These are phyloP conservation scores for Stegodyphus mimosarum DNA, from an alignment of 1,140 invertebrate genomes.

Conservation along the genomic window DNA sequence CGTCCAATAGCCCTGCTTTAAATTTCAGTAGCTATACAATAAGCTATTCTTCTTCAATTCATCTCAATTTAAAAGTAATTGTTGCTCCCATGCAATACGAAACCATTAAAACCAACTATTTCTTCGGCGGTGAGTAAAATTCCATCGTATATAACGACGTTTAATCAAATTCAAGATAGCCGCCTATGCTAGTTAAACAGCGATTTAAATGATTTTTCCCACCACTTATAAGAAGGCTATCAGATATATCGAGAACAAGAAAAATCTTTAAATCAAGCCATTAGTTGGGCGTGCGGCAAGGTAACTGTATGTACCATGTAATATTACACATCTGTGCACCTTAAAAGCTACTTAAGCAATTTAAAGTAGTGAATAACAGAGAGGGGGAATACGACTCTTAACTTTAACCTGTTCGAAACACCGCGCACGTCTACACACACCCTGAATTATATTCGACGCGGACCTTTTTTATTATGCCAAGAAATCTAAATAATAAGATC, in stretches of 20 bases:
- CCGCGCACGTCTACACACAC: constrained; percentile 22
- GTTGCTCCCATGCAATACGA: background rate
- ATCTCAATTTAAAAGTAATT: constrained; percentile 40
- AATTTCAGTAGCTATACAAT: too few species aligned
- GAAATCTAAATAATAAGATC: constrained; percentile 28
- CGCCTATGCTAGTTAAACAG: constrained; percentile 14
- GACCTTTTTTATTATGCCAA: too few species aligned
- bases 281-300: constrained; percentile 17
- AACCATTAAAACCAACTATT: background rate
- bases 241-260: background rate
- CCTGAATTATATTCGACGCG: background rate
- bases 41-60: background rate
- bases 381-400: background rate
- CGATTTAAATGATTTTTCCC: constrained; percentile 35
- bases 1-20: too few species aligned
- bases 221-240: constrained; percentile 13
- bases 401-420: background rate
- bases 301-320: constrained; percentile 1
- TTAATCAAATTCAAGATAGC: constrained; percentile 18
- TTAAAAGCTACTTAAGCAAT: constrained; percentile 43
- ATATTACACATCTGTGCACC: constrained; percentile 12
- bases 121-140: background rate
- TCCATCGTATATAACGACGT: background rate
- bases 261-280: constrained; percentile 26
- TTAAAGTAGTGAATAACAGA: constrained; percentile 6